A percentile compares a stretch with the other conserved stretches of the same genome.
These are phyloP conservation scores for Drosophila pachea DNA, from an alignment of 1,140 invertebrate genomes.

Conservation along the genomic window DNA sequence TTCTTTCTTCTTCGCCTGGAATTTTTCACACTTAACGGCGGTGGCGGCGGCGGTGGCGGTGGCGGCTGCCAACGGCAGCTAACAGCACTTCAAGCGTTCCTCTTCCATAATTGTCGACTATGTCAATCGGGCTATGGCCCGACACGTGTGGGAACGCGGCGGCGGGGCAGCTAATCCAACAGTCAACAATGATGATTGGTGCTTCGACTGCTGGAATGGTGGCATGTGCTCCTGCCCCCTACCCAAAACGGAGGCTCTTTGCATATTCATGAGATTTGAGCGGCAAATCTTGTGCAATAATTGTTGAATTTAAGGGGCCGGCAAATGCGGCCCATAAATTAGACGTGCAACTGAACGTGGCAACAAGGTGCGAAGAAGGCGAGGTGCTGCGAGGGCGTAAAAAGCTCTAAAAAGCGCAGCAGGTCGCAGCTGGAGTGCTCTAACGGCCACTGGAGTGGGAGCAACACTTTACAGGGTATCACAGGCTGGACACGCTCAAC, in stretches of 20 bases:
- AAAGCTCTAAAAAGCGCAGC: not conserved
- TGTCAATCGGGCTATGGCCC: constrained; percentile 45
- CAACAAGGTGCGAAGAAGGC: constrained; percentile 45
- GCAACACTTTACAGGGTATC: not conserved
- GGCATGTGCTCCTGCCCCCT: not conserved
- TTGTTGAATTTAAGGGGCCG: constrained; percentile 37
- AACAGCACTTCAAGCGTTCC: constrained; percentile 20
- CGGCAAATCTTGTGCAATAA: constrained; percentile 35
- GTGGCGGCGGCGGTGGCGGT: not conserved
- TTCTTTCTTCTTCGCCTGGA: constrained; percentile 15
- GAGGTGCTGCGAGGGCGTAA: constrained; percentile 7
- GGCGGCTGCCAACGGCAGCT: constrained; percentile 5
- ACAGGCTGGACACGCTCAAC: not conserved
- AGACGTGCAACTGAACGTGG: constrained; percentile 63
- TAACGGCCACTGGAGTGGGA: not conserved
- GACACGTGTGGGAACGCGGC: constrained; percentile 10
- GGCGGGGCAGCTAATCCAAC: constrained; percentile 22
- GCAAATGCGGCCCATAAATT: constrained; percentile 74
- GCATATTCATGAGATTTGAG: constrained; percentile 42
- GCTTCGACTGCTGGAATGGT: constrained; percentile 14
- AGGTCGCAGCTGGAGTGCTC: not conserved
- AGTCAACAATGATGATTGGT: constrained; percentile 54
- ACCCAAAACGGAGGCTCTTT: not conserved
- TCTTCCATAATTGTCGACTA: constrained; percentile 49
- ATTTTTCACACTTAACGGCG: constrained; percentile 44